Percentiles rank a stretch among this genome's conserved stretches.
Evolutionary conservation across 2,113 vertebrate genomes (phyloP).

Genomic region (Rana temporaria): DNA sequence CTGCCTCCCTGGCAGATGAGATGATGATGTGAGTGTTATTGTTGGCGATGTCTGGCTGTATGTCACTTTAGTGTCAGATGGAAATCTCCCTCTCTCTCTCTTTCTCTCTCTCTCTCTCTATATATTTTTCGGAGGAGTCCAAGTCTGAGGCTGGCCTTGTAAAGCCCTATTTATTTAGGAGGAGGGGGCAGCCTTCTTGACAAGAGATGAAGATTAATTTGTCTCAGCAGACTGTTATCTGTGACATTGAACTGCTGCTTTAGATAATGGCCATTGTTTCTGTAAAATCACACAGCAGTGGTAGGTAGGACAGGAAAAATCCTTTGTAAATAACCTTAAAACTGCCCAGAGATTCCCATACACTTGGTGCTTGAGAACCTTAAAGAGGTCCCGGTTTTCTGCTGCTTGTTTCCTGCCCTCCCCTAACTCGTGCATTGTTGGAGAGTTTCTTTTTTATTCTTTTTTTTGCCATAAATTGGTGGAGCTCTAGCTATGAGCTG

Average conservation of each 20-base stretch:
- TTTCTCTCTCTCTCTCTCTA: no score
- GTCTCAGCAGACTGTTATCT: constrained; percentile 81
- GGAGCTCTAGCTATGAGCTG: constrained; percentile 93
- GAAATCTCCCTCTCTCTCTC: background rate
- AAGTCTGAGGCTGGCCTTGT: constrained; percentile 58
- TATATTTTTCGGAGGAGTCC: constrained; percentile 18
- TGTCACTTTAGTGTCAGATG: background rate
- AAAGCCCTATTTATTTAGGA: constrained; percentile 66
- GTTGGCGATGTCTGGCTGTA: background rate
- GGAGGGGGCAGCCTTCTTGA: constrained; percentile 71
- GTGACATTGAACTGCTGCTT: constrained; percentile 95
- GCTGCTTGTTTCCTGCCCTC: constrained; percentile 90
- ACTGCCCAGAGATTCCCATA: constrained; percentile 83
- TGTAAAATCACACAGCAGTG: constrained; percentile 73
- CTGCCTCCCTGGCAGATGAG: background rate
- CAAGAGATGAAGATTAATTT: constrained; percentile 89
- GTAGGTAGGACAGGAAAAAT: constrained; percentile 87
- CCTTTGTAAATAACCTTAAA: constrained; percentile 86
- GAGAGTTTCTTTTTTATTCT: constrained; percentile 73
- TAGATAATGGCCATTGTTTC: constrained; percentile 95
- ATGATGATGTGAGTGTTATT: background rate
- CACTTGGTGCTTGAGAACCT: constrained; percentile 84
- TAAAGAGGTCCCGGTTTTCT: constrained; percentile 76
- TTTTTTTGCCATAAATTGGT: constrained; percentile 96
- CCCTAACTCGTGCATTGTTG: constrained; percentile 87